Evolutionary conservation across 2,113 vertebrate species (phyloP).

Genomic region (Platysternon megacephalum): DNA sequence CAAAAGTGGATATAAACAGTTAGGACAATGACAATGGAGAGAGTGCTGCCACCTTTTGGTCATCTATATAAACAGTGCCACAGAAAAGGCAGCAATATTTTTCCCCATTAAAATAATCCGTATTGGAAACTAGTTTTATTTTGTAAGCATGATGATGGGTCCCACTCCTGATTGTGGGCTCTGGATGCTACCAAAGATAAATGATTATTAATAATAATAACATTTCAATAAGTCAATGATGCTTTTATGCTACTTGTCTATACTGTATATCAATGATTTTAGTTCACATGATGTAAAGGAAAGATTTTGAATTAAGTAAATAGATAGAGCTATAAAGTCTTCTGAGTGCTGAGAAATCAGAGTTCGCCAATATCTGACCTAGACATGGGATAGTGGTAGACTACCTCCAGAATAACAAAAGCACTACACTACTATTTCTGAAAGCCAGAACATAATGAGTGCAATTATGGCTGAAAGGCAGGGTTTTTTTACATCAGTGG

Average conservation of each 20-base stretch:
- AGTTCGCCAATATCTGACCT: neutral
- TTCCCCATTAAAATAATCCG: fast-evolving
- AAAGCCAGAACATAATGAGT: neutral
- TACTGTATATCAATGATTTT: neutral
- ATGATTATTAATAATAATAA: fast-evolving
- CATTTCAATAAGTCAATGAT: fast-evolving
- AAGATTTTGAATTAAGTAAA: neutral
- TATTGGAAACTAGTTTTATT: fast-evolving
- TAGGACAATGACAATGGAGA: neutral
- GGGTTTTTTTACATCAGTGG: neutral
- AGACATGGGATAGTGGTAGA: neutral
- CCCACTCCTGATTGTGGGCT: fast-evolving
- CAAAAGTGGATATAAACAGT: neutral
- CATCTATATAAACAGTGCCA: neutral
- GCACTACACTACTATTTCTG: neutral
- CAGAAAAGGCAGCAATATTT: fast-evolving
- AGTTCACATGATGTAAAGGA: neutral
- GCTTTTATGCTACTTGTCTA: neutral
- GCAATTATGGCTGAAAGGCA: neutral
- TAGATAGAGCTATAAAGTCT: neutral
- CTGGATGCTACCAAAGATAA: neutral
- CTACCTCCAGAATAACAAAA: neutral
- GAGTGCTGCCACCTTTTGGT: constrained; percentile 78
- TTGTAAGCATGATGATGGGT: neutral
- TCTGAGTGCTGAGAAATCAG: neutral